A percentile compares a stretch with the other conserved stretches of the same genome.
These are phyloP conservation scores for Anomalospiza imberbis DNA, from an alignment of 2,797 vertebrate genomes.

Conservation along the genomic window DNA sequence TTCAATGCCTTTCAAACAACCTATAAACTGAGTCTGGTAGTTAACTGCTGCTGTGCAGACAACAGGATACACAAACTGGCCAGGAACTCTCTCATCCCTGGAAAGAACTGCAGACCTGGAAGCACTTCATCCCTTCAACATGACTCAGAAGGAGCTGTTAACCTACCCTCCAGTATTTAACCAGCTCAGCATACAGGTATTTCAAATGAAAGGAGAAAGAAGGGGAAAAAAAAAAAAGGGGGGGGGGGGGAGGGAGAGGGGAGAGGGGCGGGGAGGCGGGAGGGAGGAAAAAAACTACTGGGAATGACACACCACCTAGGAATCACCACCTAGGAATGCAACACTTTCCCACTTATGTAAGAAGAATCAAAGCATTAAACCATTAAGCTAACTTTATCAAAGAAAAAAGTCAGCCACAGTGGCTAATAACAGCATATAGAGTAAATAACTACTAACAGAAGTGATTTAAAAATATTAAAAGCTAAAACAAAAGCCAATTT, in stretches of 20 bases:
- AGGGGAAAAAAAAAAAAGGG: fast-evolving
- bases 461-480: neutral
- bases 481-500: neutral
- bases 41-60: neutral
- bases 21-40: neutral
- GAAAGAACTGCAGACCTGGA: slow-evolving; percentile 20
- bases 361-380: neutral
- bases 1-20: neutral
- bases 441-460: neutral
- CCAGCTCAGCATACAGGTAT: neutral
- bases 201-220: neutral
- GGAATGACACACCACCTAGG: neutral
- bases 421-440: neutral
- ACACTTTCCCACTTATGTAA: neutral
- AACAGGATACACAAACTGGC: neutral
- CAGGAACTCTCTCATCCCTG: neutral
- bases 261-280: too few relatives aligned
- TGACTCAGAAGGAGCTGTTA: slow-evolving; percentile 37
- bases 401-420: neutral
- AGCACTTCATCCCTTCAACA: neutral
- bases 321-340: neutral
- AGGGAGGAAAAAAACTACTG: fast-evolving
- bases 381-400: neutral
- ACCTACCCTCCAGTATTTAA: neutral
- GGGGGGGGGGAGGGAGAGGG: fast-evolving